phyloP scores from a whole-genome alignment of 2,888 invertebrate genomes.

The Eupithecia exiguata region DNA sequence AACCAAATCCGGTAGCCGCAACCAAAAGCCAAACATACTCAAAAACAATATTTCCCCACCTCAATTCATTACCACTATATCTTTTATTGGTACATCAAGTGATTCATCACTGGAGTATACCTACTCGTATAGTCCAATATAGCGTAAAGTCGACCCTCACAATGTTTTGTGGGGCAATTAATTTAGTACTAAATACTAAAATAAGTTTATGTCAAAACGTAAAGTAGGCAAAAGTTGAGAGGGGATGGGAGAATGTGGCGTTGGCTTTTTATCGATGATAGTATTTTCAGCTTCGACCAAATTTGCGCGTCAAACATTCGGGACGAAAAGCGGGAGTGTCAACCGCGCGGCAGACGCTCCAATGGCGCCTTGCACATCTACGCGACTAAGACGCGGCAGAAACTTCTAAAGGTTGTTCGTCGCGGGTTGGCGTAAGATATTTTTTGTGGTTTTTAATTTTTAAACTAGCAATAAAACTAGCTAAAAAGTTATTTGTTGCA shows the following conservation, averaged over 20 bases:
- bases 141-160: slow-evolving; percentile 57
- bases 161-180: slow-evolving; percentile 73
- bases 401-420: too few relatives aligned
- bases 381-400: too few relatives aligned
- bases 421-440: too few relatives aligned
- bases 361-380: too few relatives aligned
- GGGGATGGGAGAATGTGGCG: slow-evolving; percentile 30
- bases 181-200: slow-evolving; percentile 76
- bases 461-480: too few relatives aligned
- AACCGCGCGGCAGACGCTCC: too few relatives aligned
- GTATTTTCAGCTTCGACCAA: not conserved
- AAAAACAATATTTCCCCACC: slow-evolving; percentile 27
- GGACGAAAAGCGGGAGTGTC: too few relatives aligned
- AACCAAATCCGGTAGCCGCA: slow-evolving; percentile 1
- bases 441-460: too few relatives aligned
- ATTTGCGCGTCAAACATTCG: too few relatives aligned
- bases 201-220: slow-evolving; percentile 65
- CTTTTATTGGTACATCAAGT: slow-evolving; percentile 49
- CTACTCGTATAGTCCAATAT: slow-evolving; percentile 60
- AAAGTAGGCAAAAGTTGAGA: slow-evolving; percentile 52
- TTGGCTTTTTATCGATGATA: slow-evolving; percentile 20
- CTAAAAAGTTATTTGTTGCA: too few relatives aligned
- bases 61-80: slow-evolving; percentile 49
- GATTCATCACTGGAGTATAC: slow-evolving; percentile 40
- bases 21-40: slow-evolving; percentile 9